Percentiles rank a stretch among this genome's conserved stretches.
These are phyloP conservation scores for Pseudochromis fuscus DNA, from an alignment of 2,797 vertebrate genomes.

Conservation along the genomic window DNA sequence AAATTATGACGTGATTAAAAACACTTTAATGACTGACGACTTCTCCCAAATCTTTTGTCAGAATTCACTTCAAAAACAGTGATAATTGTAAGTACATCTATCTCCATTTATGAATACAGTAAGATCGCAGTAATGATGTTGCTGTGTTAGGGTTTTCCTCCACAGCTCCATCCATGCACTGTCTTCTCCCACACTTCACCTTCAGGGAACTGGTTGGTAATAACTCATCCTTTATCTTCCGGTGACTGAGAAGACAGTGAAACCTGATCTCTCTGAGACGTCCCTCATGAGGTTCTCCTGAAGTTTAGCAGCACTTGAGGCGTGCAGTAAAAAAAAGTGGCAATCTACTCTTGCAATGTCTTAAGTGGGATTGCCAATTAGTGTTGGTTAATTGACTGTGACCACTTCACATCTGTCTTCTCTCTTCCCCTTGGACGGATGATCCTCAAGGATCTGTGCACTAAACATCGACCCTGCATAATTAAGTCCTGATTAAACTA, in stretches of 20 bases:
- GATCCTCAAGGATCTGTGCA: slow-evolving; percentile 26
- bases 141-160: too few species aligned
- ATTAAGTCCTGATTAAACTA: slow-evolving; percentile 41
- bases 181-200: background rate
- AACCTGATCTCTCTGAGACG: background rate
- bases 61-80: too few species aligned
- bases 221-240: background rate
- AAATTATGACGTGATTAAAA: too few species aligned
- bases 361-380: slow-evolving; percentile 39
- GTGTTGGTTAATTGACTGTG: slow-evolving; percentile 50
- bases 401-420: slow-evolving; percentile 33
- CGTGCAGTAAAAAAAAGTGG: too few species aligned
- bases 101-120: too few species aligned
- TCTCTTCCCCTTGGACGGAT: background rate
- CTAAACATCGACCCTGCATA: slow-evolving; percentile 21
- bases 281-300: background rate
- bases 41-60: too few species aligned
- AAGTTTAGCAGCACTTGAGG: too few species aligned
- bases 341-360: background rate
- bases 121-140: too few species aligned
- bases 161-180: background rate
- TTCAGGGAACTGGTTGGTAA: background rate
- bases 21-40: too few species aligned
- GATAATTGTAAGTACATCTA: too few species aligned
- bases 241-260: background rate